phyloP scores from a whole-genome alignment of 2,797 vertebrate genomes.

The Amblyopsis hoosieri region DNA sequence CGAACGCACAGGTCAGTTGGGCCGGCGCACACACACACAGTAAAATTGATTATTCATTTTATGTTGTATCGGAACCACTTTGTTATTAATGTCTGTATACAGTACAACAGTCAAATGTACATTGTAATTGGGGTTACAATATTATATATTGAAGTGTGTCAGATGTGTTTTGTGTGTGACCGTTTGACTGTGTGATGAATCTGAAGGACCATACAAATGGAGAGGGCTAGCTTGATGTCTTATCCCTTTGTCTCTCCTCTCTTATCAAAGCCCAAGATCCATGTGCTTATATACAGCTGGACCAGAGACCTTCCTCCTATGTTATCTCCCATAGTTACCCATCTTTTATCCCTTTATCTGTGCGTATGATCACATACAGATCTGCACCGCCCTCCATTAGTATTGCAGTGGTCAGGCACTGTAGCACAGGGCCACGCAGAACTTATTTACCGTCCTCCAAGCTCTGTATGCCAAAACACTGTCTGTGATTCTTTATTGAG shows the following conservation, averaged over 20 bases:
- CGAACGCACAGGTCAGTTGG: neutral
- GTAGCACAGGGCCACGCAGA: too few relatives aligned
- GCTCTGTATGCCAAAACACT: too few relatives aligned
- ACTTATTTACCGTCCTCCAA: too few relatives aligned
- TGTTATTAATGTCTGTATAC: too few relatives aligned
- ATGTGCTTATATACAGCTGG: constrained; percentile 47
- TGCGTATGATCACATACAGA: too few relatives aligned
- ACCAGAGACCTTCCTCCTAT: constrained; percentile 32
- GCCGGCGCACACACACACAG: neutral
- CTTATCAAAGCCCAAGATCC: constrained; percentile 46
- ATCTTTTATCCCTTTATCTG: constrained; percentile 19
- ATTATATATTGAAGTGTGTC: constrained; percentile 2
- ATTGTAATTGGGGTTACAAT: too few relatives aligned
- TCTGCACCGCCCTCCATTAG: too few relatives aligned
- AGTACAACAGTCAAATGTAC: too few relatives aligned
- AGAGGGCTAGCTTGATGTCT: constrained; percentile 45
- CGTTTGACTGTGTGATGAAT: constrained; percentile 49
- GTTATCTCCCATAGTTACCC: constrained; percentile 10
- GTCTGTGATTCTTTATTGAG: too few relatives aligned
- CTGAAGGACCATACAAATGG: constrained; percentile 45
- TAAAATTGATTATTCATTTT: neutral
- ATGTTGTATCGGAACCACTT: too few relatives aligned
- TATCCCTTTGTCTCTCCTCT: constrained; percentile 22
- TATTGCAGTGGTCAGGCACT: too few relatives aligned
- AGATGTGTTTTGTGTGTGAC: constrained; percentile 53